phyloP scores from a whole-genome alignment of 2,113 vertebrate species.

The Phaethornis superciliosus region DNA sequence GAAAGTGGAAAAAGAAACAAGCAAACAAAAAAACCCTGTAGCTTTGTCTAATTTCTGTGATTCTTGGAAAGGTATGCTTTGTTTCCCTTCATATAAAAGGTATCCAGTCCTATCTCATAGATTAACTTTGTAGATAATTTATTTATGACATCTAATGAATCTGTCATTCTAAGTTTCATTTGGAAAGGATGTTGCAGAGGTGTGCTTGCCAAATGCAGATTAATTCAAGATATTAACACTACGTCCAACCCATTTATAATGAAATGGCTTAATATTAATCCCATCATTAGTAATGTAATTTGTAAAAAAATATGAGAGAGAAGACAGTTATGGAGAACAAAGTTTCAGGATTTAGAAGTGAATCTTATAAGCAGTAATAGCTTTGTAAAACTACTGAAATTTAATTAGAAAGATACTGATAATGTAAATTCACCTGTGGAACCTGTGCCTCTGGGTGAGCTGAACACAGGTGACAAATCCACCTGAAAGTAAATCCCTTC shows the following conservation, averaged over 20 bases:
- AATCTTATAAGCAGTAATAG: background rate
- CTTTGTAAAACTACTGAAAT: background rate
- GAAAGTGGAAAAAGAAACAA: background rate
- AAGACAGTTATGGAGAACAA: background rate
- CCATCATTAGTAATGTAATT: slow-evolving; percentile 8
- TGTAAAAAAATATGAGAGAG: background rate
- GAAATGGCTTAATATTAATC: slow-evolving; percentile 25
- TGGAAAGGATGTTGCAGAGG: background rate
- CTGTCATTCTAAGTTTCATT: background rate
- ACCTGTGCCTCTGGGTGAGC: background rate
- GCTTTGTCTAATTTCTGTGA: background rate
- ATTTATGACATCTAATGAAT: background rate
- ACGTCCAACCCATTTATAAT: background rate
- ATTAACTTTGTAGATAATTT: background rate
- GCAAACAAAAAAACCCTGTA: background rate
- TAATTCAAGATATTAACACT: slow-evolving; percentile 7
- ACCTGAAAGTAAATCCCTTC: background rate
- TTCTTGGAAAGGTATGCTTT: background rate
- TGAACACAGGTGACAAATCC: background rate
- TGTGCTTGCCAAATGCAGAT: background rate
- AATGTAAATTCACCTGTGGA: background rate
- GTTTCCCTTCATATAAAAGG: background rate
- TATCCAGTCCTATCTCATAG: background rate
- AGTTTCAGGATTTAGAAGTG: background rate
- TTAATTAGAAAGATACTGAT: background rate